Percentiles rank a stretch among this genome's conserved stretches.
Evolutionary conservation across 2,888 invertebrate genomes (phyloP).

Genomic region (Apocheima hispidaria): DNA sequence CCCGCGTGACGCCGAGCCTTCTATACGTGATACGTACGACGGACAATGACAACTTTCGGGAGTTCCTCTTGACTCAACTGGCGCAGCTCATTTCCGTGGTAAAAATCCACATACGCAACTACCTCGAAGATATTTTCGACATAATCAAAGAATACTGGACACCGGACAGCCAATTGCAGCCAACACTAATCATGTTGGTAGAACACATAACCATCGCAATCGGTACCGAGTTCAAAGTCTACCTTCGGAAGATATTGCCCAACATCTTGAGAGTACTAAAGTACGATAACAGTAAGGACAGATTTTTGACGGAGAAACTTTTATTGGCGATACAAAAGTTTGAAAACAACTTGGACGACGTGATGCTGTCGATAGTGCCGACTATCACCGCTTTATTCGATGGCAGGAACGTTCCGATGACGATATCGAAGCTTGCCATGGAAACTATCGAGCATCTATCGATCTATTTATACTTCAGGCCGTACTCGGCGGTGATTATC

Average conservation of each 20-base stretch:
- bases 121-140: conserved; percentile 97
- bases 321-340: conserved; percentile 96
- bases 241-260: conserved; percentile 96
- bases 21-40: conserved; percentile 95
- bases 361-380: conserved; percentile 96
- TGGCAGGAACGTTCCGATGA: conserved; percentile 92
- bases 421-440: conserved; percentile 91
- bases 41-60: conserved; percentile 91
- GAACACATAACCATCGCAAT: conserved; percentile 97
- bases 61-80: conserved; percentile 97
- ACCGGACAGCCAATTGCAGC: conserved; percentile 92
- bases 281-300: conserved; percentile 95
- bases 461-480: conserved; percentile 95
- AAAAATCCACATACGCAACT: conserved; percentile 97
- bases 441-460: conserved; percentile 96
- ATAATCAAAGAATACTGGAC: conserved; percentile 98
- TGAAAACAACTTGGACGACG: conserved; percentile 97
- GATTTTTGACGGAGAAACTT: conserved; percentile 92
- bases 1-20: conserved; percentile 95
- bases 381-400: conserved; percentile 97
- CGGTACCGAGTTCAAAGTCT: conserved; percentile 98
- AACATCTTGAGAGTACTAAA: conserved; percentile 96
- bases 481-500: conserved; percentile 96
- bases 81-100: conserved; percentile 97
- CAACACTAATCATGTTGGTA: conserved; percentile 94